phyloP scores from a whole-genome alignment of 2,888 invertebrate species.

The Ichneumoninae sp. region DNA sequence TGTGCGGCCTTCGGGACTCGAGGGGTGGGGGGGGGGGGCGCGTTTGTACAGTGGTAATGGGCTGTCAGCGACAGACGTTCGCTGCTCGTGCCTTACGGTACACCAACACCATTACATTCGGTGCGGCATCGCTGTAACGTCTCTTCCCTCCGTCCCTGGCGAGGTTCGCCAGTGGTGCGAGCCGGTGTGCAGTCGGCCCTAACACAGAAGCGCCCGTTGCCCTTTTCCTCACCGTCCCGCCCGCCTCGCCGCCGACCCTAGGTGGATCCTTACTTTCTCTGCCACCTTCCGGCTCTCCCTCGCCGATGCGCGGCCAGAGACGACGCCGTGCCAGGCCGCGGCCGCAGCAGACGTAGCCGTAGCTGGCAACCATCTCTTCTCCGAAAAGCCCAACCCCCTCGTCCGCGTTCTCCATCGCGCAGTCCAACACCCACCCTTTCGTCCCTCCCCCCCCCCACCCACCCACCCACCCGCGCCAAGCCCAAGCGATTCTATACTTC shows the following conservation, averaged over 20 bases:
- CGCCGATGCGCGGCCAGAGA: not conserved
- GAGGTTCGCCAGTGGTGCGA: conserved; percentile 51
- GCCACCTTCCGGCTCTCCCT: conserved; percentile 6
- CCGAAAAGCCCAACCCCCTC: conserved; percentile 15
- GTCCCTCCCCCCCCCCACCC: not conserved
- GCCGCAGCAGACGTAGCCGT: conserved; percentile 6
- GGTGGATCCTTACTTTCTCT: conserved; percentile 27
- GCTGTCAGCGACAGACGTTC: conserved; percentile 82
- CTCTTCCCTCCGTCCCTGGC: conserved; percentile 5
- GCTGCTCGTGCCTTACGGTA: conserved; percentile 79
- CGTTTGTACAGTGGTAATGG: conserved; percentile 83
- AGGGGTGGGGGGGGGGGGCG: conserved; percentile 50
- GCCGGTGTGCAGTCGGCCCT: conserved; percentile 52
- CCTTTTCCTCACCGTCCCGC: conserved; percentile 49
- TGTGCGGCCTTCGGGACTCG: not conserved
- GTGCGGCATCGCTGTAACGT: conserved; percentile 57
- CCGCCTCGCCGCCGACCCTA: conserved; percentile 1
- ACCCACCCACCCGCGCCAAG: not conserved
- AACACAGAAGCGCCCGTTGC: conserved; percentile 50
- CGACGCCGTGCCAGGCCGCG: too few species aligned
- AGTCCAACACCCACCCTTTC: conserved; percentile 19
- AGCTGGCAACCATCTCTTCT: conserved; percentile 26
- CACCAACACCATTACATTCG: conserved; percentile 77
- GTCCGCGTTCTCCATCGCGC: conserved; percentile 18
- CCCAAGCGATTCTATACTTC: not conserved